Percentiles rank a stretch among this genome's conserved stretches.
Evolutionary conservation across 2,113 vertebrate species (phyloP).

Genomic region (Charina bottae): DNA sequence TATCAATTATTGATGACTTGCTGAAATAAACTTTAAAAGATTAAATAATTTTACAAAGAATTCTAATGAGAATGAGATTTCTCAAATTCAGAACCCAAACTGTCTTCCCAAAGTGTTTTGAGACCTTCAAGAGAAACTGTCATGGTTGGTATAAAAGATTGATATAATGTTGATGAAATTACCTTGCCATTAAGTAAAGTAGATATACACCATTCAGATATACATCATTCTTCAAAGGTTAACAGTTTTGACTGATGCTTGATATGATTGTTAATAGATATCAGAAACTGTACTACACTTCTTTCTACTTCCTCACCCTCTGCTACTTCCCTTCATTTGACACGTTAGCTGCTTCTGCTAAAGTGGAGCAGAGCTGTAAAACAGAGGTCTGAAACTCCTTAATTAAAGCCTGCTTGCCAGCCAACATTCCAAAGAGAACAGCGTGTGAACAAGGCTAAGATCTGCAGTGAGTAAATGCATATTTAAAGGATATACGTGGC

Average conservation of each 20-base stretch:
- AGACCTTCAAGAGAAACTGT: not conserved
- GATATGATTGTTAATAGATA: constrained; percentile 13
- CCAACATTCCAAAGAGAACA: constrained; percentile 40
- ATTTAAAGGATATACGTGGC: constrained; percentile 23
- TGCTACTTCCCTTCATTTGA: constrained; percentile 42
- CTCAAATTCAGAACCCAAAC: not conserved
- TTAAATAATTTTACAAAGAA: not conserved
- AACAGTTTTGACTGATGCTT: not conserved
- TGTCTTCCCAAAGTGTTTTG: not conserved
- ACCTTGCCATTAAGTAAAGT: not conserved
- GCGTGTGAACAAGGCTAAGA: constrained; percentile 22
- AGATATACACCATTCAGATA: not conserved
- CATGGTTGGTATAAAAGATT: not conserved
- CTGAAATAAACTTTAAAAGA: not conserved
- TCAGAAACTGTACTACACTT: not conserved
- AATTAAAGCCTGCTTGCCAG: constrained; percentile 49
- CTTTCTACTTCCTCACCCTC: not conserved
- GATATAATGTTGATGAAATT: not conserved
- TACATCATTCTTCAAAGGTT: constrained; percentile 20
- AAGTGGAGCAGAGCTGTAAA: constrained; percentile 53
- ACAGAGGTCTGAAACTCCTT: constrained; percentile 46
- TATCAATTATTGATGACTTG: not conserved
- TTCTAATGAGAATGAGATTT: not conserved
- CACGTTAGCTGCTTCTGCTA: constrained; percentile 54
- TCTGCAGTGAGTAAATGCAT: constrained; percentile 40